A percentile compares a stretch with the other conserved stretches of the same genome.
phyloP scores from a whole-genome alignment of 2,797 vertebrate genomes.

The Chlorospingus semifuscus region DNA sequence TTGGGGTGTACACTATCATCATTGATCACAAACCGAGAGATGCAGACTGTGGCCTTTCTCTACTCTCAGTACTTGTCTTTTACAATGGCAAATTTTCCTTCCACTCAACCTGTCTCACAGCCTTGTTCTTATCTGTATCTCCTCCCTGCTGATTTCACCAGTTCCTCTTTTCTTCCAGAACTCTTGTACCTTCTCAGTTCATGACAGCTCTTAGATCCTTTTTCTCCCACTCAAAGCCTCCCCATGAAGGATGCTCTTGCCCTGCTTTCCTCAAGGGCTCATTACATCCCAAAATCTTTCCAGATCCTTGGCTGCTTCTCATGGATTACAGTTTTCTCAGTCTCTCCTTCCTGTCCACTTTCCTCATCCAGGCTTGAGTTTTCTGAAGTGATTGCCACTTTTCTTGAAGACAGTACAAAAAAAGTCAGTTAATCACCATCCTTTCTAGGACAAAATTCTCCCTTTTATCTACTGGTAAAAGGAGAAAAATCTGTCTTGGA shows the following conservation, averaged over 20 bases:
- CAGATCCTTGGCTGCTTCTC: background rate
- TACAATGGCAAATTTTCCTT: background rate
- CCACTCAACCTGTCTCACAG: background rate
- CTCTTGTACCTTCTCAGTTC: background rate
- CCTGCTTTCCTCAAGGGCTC: background rate
- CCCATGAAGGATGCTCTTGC: rapidly evolving
- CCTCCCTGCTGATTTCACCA: background rate
- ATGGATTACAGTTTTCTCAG: background rate
- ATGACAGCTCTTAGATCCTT: background rate
- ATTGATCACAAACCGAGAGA: too few relatives aligned
- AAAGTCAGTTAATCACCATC: background rate
- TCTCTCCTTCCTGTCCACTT: background rate
- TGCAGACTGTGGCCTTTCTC: background rate
- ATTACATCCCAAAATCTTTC: too few relatives aligned
- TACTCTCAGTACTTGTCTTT: background rate
- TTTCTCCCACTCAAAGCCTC: background rate
- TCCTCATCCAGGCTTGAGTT: background rate
- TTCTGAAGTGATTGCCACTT: background rate
- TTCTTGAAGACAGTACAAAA: background rate
- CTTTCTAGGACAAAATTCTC: background rate
- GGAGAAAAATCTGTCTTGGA: background rate
- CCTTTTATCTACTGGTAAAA: background rate
- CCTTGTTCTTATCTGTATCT: background rate
- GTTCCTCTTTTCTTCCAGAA: background rate
- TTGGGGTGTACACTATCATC: too few relatives aligned